These are phyloP conservation scores for Semotilus atromaculatus DNA, from an alignment of 2,797 vertebrate species.

Conservation along the genomic window DNA sequence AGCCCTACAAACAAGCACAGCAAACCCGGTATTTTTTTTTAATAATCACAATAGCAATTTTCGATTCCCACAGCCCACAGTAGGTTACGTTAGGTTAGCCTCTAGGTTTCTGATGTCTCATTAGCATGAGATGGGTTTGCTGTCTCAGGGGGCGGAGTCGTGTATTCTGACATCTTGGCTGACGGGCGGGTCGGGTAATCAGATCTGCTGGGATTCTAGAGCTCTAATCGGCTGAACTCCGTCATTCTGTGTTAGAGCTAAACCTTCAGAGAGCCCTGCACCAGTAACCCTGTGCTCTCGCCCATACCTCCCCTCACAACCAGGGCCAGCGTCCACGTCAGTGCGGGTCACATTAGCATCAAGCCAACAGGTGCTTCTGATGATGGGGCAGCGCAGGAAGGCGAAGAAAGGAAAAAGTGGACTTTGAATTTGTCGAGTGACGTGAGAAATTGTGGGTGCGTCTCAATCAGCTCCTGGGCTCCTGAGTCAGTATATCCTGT, in stretches of 20 bases:
- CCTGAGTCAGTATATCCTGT: not conserved
- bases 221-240: constrained; percentile 71
- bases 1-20: too few relatives aligned
- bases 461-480: too few relatives aligned
- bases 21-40: not conserved
- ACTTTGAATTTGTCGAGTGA: not conserved
- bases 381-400: not conserved
- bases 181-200: constrained; percentile 19
- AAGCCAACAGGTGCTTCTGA: constrained; percentile 27
- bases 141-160: not conserved
- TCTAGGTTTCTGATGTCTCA: not conserved
- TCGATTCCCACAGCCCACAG: not conserved
- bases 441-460: not conserved
- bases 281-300: constrained; percentile 69
- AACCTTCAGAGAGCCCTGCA: constrained; percentile 66
- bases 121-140: not conserved
- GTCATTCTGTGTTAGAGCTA: constrained; percentile 75
- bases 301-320: not conserved
- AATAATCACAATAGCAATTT: not conserved
- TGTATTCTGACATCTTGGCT: constrained; percentile 5
- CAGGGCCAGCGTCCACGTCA: constrained; percentile 30
- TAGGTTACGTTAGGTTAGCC: not conserved
- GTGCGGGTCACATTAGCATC: constrained; percentile 3
- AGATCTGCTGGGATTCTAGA: constrained; percentile 13
- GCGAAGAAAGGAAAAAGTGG: not conserved